phyloP scores from a whole-genome alignment of 2,113 vertebrate species.

The Alectura lathami region DNA sequence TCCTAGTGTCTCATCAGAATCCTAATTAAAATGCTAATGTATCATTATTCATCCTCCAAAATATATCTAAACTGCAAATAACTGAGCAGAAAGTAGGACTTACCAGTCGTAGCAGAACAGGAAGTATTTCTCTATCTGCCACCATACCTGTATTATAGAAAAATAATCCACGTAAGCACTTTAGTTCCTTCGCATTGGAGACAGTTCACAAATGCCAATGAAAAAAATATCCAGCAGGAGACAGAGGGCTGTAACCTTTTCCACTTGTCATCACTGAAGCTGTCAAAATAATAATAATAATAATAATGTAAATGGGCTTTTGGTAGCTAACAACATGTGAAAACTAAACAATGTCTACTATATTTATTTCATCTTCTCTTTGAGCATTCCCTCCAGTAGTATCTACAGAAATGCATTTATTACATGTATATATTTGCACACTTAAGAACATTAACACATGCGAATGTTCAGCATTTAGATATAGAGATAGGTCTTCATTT shows the following conservation, averaged over 20 bases:
- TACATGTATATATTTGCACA: background rate
- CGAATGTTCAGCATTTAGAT: background rate
- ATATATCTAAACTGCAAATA: background rate
- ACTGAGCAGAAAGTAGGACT: background rate
- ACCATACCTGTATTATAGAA: background rate
- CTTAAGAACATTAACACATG: background rate
- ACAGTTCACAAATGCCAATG: background rate
- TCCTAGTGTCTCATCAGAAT: background rate
- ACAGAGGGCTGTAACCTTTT: background rate
- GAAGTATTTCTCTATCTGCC: background rate
- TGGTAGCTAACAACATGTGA: background rate
- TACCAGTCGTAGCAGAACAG: background rate
- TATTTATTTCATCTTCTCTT: background rate
- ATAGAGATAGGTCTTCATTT: background rate
- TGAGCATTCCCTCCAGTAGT: background rate
- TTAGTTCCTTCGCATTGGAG: background rate
- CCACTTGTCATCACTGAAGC: background rate
- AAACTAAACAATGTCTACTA: background rate
- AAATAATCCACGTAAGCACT: background rate
- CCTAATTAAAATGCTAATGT: background rate
- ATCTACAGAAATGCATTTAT: background rate
- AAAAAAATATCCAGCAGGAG: slow-evolving; percentile 16
- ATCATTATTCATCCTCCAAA: background rate
- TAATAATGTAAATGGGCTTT: background rate
- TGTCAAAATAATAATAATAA: background rate